Evolutionary conservation across 2,113 vertebrate genomes (phyloP), one percentile per base, ranked within the genome.

Genomic region (Rhinogobius similis): DNA sequence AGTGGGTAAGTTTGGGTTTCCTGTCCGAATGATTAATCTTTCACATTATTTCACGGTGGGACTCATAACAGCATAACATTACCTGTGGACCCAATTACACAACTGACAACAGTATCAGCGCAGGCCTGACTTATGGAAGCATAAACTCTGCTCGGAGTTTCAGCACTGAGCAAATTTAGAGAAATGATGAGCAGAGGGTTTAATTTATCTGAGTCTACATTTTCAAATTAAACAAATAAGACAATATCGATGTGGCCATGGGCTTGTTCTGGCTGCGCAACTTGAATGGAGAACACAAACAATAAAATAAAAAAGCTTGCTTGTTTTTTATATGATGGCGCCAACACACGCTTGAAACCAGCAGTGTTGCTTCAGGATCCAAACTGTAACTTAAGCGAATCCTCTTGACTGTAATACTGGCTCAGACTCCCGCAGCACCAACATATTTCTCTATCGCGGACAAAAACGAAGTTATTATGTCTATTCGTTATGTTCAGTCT

Each of bases 1-100:
- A 82, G 41, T 44, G 26, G 65, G 64, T 64, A 82, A 63, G 68
- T 76, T 82, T 85, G 82, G 69, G 72, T 81, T 78, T 86, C 66
- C 82, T 86, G 83, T 87, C 88, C 65, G 74, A 84, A 88, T 89
- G 84, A 91, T 90, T 89, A 79, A 91, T 89, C 76, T 81, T 80
- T 83, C 72, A 83, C 72, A 86, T 90, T 86, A 85, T 85, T 88
- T 85, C 38, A 18, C 36, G 77, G 71, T 75, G 65, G 65, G 82
- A 79, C 74, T 86, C 76, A 81, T 70, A 80, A 84, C 76, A 77
- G 61, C 65, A 48, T 63, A 81, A 81, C 82, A 81, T 70, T 80
- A 87, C 84, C 84, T 89, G 69, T 78, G 82, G 79, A 81, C 72
- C 84, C 87, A 91, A 88, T 92, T 90, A 86, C 78, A 86, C 81